Base-by-base conservation (phyloP, 2,888 invertebrate species). In the Leptogaster cylindrica region DNA sequence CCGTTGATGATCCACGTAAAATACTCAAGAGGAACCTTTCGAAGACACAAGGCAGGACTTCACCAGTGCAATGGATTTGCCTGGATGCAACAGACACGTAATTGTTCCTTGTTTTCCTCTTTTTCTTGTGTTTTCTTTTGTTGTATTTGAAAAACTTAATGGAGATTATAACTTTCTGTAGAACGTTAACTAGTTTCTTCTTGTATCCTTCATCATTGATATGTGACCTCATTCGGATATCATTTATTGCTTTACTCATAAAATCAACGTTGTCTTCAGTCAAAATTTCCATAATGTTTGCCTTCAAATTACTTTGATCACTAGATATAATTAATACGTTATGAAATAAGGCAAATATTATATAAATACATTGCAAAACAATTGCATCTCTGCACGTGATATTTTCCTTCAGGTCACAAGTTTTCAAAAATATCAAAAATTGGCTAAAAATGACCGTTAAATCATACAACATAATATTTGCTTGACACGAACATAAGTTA, bases 401-500 rank as follows among this genome's bases (percentile, higher is more conserved):
- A 2, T 31, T 5, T 7, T 39, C 10, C 1, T 33, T 27, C 23
- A 10, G 41, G 48, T 25, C 33, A 33, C 10, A 25, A 16, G 8
- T 36, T 61, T 48, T 2, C 28, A 52, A 18, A 14, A 18, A 41
- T 20, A 27, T 28, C 2, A 68, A 12, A 3, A 77, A 71, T 70
- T 74, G 73, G 14, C 75, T 66, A 70, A 78, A 71, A 69, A 79
- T 70, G 68, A 74, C 66, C 72, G 76, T 70, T 20, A 77, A 74
- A 28, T 79, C 75, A 66, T 75, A 66, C 12, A 75, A 72, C 52
- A 71, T 71, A 1, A 76, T 70, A 33, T 76, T 75, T 25, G 74
- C 72, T 6, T 76, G 74, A 2, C 75, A 70, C n/a, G 74, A 70
- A 63, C 77, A 77, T 39, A 80, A 73, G 66, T 77, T 79, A 39